Base-by-base conservation (phyloP, 2,113 vertebrate genomes). In the Cavia aperea region DNA sequence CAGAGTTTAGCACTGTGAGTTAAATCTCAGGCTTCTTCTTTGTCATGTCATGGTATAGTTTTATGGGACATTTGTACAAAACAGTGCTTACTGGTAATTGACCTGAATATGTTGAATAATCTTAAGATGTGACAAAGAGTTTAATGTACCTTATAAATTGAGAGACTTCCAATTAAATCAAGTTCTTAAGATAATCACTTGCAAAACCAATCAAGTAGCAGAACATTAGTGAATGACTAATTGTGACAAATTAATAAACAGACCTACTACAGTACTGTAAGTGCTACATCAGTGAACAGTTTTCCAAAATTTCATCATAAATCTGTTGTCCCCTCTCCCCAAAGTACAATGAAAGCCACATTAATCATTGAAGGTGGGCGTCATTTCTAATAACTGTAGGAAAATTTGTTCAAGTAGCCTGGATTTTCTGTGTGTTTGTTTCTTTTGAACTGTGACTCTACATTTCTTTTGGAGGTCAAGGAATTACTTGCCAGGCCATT, bases 141-240 rank as follows among this genome's bases (percentile, higher is more conserved):
- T 97, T 97, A 97, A 97, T 97, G 94, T 97, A 97, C 97, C 96
- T 97, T 97, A 96, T 97, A 98, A 97, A 98, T 97, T 96, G 96
- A 97, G 97, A 98, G 96, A 94, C 92, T 96, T 97, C 96, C 95
- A 98, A 97, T 98, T 98, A 97, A 97, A 94, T 96, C 60, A 77
- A 95, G 95, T 97, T 97, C 96, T 97, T 96, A 95, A 92, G 96
- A 97, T 97, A 97, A 97, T 97, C 89, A 95, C 95, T 97, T 97
- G 97, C 96, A 97, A 97, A 98, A 97, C 96, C 96, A 97, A 97
- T 97, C 96, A 97, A 96, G 93, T 96, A 97, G 96, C 96, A 96
- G 95, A 94, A 96, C 72, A 83, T 97, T 96, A 96, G 93, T 96
- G 96, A 97, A 96, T 97, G 97, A 97, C 97, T 97, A 97, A 97